Evolutionary conservation across 2,888 invertebrate species (phyloP).

Genomic region (Drosophila mayaguana): DNA sequence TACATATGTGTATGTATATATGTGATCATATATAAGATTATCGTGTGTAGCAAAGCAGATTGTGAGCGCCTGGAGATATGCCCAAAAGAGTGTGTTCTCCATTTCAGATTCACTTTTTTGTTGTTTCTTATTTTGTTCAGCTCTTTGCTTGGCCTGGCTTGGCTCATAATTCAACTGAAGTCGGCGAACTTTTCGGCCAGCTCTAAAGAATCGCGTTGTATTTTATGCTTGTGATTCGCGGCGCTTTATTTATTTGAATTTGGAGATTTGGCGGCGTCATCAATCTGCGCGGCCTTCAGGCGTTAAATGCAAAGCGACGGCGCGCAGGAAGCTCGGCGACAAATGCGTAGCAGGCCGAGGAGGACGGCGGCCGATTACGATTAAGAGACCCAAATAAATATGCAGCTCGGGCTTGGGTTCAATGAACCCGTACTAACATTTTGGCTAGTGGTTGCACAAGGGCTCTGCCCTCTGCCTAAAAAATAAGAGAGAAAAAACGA

Average conservation of each 20-base stretch:
- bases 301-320: conserved; percentile 78
- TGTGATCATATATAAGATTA: not conserved
- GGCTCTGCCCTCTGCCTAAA: conserved; percentile 57
- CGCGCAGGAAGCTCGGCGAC: conserved; percentile 57
- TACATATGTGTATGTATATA: not conserved
- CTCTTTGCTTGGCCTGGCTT: conserved; percentile 13
- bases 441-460: conserved; percentile 50
- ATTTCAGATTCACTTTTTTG: conserved; percentile 82
- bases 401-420: conserved; percentile 61
- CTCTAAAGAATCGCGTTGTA: conserved; percentile 46
- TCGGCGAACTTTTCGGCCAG: conserved; percentile 64
- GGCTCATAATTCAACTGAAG: conserved; percentile 71
- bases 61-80: conserved; percentile 53
- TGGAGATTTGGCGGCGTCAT: conserved; percentile 66
- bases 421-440: conserved; percentile 70
- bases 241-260: conserved; percentile 58
- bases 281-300: conserved; percentile 80
- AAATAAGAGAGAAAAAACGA: conserved; percentile 25
- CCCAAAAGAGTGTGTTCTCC: conserved; percentile 61
- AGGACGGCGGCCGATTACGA: conserved; percentile 40
- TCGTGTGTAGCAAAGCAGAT: conserved; percentile 33
- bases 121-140: conserved; percentile 11
- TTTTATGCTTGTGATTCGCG: conserved; percentile 22
- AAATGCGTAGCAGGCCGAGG: conserved; percentile 51
- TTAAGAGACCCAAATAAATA: conserved; percentile 76